A percentile compares a stretch with the other conserved stretches of the same genome.
Evolutionary conservation across 1,140 invertebrate genomes (phyloP).

Genomic region (Magallana gigas): DNA sequence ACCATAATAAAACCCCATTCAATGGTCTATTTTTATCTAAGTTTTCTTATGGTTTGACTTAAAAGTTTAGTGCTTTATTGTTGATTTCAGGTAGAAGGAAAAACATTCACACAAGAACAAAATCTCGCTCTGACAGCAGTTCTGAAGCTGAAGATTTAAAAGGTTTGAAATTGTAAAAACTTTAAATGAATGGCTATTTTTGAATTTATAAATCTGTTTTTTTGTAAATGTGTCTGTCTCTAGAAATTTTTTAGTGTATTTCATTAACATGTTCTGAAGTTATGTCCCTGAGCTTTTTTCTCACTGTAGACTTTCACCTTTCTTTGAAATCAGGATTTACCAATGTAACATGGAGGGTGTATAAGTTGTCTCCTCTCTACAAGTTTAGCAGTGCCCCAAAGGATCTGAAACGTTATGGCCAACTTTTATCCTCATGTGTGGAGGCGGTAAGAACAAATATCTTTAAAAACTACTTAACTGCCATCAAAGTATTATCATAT

Average conservation of each 20-base stretch:
- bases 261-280: too few species aligned
- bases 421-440: slow-evolving; percentile 36
- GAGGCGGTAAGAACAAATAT: slow-evolving; percentile 31
- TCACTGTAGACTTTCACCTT: too few species aligned
- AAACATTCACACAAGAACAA: neutral
- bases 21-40: too few species aligned
- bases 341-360: slow-evolving; percentile 38
- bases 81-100: slow-evolving; percentile 10
- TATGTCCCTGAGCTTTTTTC: too few species aligned
- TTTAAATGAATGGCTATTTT: neutral
- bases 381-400: slow-evolving; percentile 35
- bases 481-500: too few species aligned
- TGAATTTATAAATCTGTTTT: too few species aligned
- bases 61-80: too few species aligned
- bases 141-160: neutral
- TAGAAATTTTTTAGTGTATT: too few species aligned
- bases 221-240: too few species aligned
- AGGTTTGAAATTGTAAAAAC: neutral
- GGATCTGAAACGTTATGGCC: slow-evolving; percentile 34
- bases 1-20: too few species aligned
- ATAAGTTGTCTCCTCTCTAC: slow-evolving; percentile 39
- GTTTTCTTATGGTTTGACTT: too few species aligned
- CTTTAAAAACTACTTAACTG: neutral
- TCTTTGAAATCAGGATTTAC: slow-evolving; percentile 33
- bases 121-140: neutral